Base-by-base conservation (phyloP, 2,797 vertebrate genomes). In the Sparus aurata region DNA sequence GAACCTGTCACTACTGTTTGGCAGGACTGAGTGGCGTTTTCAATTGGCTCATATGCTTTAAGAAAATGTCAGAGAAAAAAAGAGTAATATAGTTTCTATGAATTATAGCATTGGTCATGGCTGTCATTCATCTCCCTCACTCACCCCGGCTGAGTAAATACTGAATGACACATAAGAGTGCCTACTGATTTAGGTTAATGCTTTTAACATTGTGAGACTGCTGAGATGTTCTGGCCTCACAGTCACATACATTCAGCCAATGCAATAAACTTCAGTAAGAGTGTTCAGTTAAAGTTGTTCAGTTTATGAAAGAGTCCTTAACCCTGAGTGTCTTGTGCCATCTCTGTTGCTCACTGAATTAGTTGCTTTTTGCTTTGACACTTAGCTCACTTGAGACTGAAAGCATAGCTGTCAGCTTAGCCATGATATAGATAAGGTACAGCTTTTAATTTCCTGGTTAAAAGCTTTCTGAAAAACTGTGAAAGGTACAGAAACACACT, bases 21-120 rank as follows among this genome's bases (percentile, higher is more conserved):
- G 16, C 54, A 34, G 27, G 18, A 17, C 49, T 73, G 41, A 66
- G 52, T 23, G 45, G 3, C 49, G 18, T 65, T 78, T 76, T 69
- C 25, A 20, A 38, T 25, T 23, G 25, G 58, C 25, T 70, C 18
- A 15, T 49, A 9, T 34, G 47, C 58, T 64, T 41, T 3, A 47
- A 49, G 62, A 60, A 75, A 79, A 76, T 17, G 47, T 63, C 50
- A 55, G 23, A 62, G 30, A 7, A 63, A 73, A 73, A 80, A 78
- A 70, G 60, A 63, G 18, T 55, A 60, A 77, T 45, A 70, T n/a
- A 45, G 23, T 47, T 34, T 16, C 66, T 62, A 12, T 62, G 69
- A 87, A 78, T 84, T 74, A 80, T 43, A 75, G 57, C 43, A 45
- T 81, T 72, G 77, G 62, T 67, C 70, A 67, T 1, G 18, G 55